Evolutionary conservation across 1,140 invertebrate species (phyloP), one percentile per base, ranked within the genome.

Genomic region (Macrosteles quadrilineatus): DNA sequence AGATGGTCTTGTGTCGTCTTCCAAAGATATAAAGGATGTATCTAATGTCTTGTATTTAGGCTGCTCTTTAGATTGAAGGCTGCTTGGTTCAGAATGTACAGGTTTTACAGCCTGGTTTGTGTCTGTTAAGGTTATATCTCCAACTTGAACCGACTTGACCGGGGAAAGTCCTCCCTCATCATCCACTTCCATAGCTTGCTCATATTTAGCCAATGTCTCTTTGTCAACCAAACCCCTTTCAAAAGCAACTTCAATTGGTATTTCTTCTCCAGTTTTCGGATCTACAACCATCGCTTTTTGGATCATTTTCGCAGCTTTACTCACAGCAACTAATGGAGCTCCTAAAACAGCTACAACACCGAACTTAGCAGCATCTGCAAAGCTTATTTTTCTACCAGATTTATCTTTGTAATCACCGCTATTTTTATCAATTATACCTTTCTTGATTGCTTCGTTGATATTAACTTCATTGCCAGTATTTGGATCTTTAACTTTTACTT

Each of bases 401-500:
- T 83, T 82, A 73, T 90, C 86, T 70, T 83, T 86, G 73, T 93
- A 91, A 65, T 88, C 84, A 21, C 88, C 90, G 0, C 90, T 91
- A 62, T 87, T 83, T 72, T 87, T 83, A 80, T 95, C 86, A 25
- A 96, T 82, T 63, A 95, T 88, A 64, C 90, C 90, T 70, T 86
- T 87, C 31, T 86, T 80, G 32, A 95, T 83, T 1, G 94, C 95
- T 78, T 95, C 90, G 31, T 87, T 84, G 30, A 96, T 81, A 31
- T 87, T 85, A 65, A 96, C 85, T 69, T 87, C 81, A 76, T 87
- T 83, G 0, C 88, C 90, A 1, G 88, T 88, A 53, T 81, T 77
- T 14, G 92, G 92, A 82, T 96, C 91, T 68, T 87, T 85, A 2
- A 97, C 86, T 77, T 87, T 86, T 1, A 96, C 87, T n/a, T 87